Conservation (phyloP, 64 coral and sea anemone genomes). For the Pocillopora verrucosa region DNA sequence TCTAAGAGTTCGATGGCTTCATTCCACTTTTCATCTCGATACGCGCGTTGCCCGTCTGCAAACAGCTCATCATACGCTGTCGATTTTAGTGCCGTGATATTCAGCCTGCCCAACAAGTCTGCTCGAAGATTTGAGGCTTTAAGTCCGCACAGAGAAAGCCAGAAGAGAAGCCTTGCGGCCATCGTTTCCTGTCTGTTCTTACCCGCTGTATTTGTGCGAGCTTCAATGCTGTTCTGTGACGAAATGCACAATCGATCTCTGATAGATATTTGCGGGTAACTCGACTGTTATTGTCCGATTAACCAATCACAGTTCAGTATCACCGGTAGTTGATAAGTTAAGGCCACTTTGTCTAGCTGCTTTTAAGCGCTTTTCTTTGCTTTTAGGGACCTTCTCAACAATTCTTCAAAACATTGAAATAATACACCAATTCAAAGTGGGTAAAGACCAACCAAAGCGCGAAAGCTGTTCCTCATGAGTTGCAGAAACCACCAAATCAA, state of each 20-base stretch:
- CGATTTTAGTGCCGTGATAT: constrained; percentile 55
- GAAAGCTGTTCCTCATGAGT: no score
- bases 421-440: no score
- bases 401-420: neutral
- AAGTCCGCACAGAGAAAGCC: constrained; percentile 12
- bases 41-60: constrained; percentile 53
- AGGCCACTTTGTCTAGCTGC: neutral
- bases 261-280: neutral
- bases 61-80: constrained; percentile 79
- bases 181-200: neutral
- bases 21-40: constrained; percentile 50
- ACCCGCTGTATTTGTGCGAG: neutral
- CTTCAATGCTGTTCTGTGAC: neutral
- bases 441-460: no score
- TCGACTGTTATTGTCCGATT: neutral
- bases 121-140: neutral
- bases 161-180: neutral
- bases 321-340: neutral
- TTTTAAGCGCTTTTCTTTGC: neutral
- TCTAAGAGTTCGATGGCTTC: constrained; percentile 62
- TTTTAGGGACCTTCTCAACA: neutral
- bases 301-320: constrained; percentile 3
- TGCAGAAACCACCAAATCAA: no score
- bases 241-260: neutral
- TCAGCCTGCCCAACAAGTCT: constrained; percentile 46